Percentiles rank a stretch among this genome's conserved stretches.
Conservation (phyloP, 2,797 vertebrate species). For the Eulemur rubriventer region DNA sequence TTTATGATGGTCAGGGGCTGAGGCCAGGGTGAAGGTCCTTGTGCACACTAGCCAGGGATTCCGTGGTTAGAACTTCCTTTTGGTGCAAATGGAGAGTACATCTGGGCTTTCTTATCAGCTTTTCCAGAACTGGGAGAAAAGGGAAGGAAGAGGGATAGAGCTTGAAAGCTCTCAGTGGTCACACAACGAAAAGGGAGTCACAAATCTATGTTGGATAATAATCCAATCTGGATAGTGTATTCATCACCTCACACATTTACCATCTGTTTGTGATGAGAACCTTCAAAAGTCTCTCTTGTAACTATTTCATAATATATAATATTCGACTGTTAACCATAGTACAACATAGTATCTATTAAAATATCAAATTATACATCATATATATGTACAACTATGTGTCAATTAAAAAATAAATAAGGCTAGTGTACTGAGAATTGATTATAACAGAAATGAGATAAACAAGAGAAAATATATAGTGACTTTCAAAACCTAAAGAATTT, state of each 20-base stretch:
- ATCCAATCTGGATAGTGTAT: neutral
- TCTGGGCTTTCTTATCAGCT: neutral
- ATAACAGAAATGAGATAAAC: neutral
- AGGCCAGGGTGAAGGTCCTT: rapidly evolving
- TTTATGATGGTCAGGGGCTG: neutral
- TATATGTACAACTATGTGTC: neutral
- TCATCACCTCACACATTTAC: neutral
- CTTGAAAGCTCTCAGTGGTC: too few relatives aligned
- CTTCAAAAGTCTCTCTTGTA: neutral
- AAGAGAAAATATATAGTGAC: neutral
- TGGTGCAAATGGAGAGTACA: rapidly evolving
- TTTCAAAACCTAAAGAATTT: neutral
- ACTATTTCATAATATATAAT: neutral
- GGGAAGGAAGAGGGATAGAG: rapidly evolving
- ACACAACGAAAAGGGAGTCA: neutral
- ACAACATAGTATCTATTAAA: neutral
- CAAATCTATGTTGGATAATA: neutral
- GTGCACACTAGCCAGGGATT: rapidly evolving
- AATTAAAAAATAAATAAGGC: neutral
- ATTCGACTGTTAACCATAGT: neutral
- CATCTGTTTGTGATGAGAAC: neutral
- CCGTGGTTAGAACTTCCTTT: neutral
- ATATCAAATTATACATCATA: neutral
- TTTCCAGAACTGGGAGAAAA: neutral
- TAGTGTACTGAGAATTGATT: neutral